Conservation (phyloP, 2,113 vertebrate genomes). For the Nycticebus coucang region DNA sequence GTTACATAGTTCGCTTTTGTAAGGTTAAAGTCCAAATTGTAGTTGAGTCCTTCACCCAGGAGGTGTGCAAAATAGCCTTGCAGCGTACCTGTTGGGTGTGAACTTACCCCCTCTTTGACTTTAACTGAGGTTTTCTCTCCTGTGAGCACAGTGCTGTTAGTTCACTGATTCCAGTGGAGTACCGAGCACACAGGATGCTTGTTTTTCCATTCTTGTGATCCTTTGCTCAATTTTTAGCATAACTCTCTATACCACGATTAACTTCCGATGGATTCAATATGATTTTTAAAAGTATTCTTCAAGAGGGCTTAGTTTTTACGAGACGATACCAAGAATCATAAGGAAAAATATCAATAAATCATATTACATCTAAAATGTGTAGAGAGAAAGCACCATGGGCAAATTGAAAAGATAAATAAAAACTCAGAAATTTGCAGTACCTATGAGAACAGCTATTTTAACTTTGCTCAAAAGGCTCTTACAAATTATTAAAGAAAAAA, state of each 20-base stretch:
- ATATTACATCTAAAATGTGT: background rate
- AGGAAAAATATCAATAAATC: background rate
- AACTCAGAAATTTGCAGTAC: background rate
- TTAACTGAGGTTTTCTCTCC: too few species aligned
- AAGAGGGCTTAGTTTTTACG: background rate
- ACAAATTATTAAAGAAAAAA: background rate
- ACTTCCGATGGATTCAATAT: background rate
- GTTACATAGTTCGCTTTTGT: too few species aligned
- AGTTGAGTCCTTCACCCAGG: too few species aligned
- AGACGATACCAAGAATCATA: background rate
- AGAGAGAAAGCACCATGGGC: background rate
- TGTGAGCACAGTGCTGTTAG: too few species aligned
- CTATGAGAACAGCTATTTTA: background rate
- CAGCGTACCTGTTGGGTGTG: too few species aligned
- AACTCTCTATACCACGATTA: background rate
- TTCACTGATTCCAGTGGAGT: too few species aligned
- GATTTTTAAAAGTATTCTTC: background rate
- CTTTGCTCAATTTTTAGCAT: background rate
- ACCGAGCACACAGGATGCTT: too few species aligned
- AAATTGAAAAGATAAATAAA: constrained; percentile 1
- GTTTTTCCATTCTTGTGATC: too few species aligned
- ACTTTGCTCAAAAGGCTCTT: background rate
- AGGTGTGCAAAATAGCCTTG: too few species aligned
- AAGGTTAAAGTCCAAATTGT: too few species aligned
- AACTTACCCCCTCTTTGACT: too few species aligned